Conservation (phyloP, 2,113 vertebrate species). For the Dicrurus megarhynchus region DNA sequence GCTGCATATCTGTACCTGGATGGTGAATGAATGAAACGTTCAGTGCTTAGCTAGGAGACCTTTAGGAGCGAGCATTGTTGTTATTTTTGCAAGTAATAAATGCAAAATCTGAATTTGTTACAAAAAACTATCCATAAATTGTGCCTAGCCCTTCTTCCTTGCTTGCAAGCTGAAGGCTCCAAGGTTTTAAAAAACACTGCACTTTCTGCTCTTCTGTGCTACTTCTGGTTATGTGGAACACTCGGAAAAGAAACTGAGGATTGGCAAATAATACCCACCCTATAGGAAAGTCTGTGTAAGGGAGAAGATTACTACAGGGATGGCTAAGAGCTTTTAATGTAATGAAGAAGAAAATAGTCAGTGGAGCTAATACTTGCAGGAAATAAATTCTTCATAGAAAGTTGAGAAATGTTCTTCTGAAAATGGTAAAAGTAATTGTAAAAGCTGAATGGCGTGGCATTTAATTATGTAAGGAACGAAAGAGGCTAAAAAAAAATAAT, state of each 20-base stretch:
- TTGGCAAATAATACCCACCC: not conserved
- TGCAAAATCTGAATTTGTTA: not conserved
- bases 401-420: conserved; percentile 38
- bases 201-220: not conserved
- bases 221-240: not conserved
- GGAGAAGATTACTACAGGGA: not conserved
- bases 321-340: not conserved
- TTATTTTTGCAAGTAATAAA: not conserved
- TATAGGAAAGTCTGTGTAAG: not conserved
- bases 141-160: not conserved
- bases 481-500: conserved; percentile 47
- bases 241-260: not conserved
- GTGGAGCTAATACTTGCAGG: not conserved
- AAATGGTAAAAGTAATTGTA: conserved; percentile 56
- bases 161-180: not conserved
- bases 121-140: not conserved
- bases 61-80: not conserved
- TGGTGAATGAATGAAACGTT: not conserved
- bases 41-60: not conserved
- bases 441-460: conserved; percentile 13
- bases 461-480: conserved; percentile 52
- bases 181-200: not conserved
- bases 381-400: conserved; percentile 24
- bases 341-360: conserved; percentile 22
- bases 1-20: not conserved